Percentiles rank a stretch among this genome's conserved stretches.
Conservation (phyloP, 2,113 vertebrate genomes). For the Gallinago paraguaiae region DNA sequence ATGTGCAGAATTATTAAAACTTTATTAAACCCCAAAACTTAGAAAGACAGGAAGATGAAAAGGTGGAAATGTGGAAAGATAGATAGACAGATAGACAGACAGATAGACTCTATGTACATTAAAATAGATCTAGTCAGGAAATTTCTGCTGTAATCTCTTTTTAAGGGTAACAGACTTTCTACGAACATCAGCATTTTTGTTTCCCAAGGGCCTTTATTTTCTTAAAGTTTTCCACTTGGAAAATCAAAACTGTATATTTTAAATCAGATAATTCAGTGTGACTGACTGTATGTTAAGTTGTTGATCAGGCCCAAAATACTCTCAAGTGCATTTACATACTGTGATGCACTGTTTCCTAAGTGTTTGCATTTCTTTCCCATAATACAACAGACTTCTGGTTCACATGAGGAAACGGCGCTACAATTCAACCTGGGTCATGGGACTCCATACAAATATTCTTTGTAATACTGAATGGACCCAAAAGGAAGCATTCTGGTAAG, state of each 20-base stretch:
- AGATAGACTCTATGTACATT: not conserved
- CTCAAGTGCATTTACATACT: not conserved
- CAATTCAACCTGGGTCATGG: not conserved
- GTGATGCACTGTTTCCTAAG: not conserved
- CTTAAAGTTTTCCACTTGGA: not conserved
- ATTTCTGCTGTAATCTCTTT: not conserved
- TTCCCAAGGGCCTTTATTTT: not conserved
- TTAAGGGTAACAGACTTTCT: not conserved
- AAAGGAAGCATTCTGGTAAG: conserved; percentile 6
- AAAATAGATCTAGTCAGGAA: not conserved
- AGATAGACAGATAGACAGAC: not conserved
- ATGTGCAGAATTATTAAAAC: not conserved
- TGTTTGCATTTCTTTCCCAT: not conserved
- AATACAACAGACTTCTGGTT: not conserved
- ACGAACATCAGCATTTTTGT: not conserved
- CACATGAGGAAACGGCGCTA: not conserved
- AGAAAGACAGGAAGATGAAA: not conserved
- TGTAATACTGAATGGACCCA: not conserved
- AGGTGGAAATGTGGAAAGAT: not conserved
- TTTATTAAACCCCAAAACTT: not conserved
- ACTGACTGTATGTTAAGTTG: not conserved
- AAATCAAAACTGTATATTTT: not conserved
- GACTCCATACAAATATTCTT: not conserved
- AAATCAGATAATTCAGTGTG: not conserved
- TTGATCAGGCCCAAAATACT: conserved; percentile 23